Base-by-base conservation (phyloP, 1,140 invertebrate species). In the Ostrea edulis region DNA sequence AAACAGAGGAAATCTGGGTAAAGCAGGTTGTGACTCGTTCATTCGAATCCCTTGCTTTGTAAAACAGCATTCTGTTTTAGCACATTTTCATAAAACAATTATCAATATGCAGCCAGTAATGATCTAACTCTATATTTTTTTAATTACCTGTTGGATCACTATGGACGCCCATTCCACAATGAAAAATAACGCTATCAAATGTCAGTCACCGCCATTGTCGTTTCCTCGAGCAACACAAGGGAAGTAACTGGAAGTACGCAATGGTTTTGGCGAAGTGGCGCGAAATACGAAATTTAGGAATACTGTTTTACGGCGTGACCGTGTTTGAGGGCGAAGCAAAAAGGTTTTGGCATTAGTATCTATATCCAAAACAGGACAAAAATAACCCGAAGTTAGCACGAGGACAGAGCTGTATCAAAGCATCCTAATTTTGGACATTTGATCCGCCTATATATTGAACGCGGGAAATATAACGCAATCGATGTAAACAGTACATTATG, bases 141-240 rank as follows among this genome's bases (percentile, higher is more conserved):
- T 12, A 25, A 22, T 71, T 44, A 71, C 68, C 68, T 71, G 68
- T 71, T 35, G 68, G 68, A 71, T 71, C 68, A 71, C 68, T 71
- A 71, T 71, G 68, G 68, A 71, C 68, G 68, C 68, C 68, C 68
- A 71, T 71, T 71, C 25, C 68, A 71, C 68, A 71, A 71, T 25
- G 22, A 29, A 44, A 9, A 44, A 4, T 14, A 29, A 29, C 22
- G 22, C 68, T 71, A 71, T 71, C 68, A 71, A 29, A 44, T 71
- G 14, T 29, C 68, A 29, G 22, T 35, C 22, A 25, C 68, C 68
- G 68, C 68, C 68, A 71, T 71, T 71, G 68, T 35, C 68, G 68
- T 71, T 71, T 71, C 68, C 68, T 25, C 68, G 11, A 44, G 35
- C 35, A 44, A 44, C 35, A 25, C 68, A 71, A 71, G 68, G 68